A percentile compares a stretch with the other conserved stretches of the same genome.
phyloP scores from a whole-genome alignment of 1,140 invertebrate genomes.

The Drosophila insularis region DNA sequence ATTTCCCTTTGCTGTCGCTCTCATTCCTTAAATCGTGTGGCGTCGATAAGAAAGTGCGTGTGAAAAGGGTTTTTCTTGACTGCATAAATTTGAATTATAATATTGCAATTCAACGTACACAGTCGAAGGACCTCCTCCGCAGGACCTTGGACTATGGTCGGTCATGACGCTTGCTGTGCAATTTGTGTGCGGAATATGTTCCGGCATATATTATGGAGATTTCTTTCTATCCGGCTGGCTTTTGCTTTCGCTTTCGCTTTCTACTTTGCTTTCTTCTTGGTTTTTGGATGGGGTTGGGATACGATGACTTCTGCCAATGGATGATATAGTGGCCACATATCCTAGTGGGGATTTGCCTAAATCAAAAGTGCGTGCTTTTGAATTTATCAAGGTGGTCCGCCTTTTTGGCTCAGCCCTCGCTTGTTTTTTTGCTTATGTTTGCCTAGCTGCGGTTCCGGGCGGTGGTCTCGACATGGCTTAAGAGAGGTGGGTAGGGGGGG shows the following conservation, averaged over 20 bases:
- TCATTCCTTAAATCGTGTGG: slow-evolving; percentile 34
- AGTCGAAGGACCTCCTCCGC: slow-evolving; percentile 10
- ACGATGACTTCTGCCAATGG: slow-evolving; percentile 55
- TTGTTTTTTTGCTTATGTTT: slow-evolving; percentile 61
- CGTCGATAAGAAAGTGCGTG: slow-evolving; percentile 80
- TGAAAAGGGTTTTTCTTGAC: slow-evolving; percentile 71
- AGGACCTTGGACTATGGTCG: slow-evolving; percentile 29
- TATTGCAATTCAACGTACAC: slow-evolving; percentile 44
- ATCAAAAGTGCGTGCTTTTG: slow-evolving; percentile 81
- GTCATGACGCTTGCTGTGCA: slow-evolving; percentile 62
- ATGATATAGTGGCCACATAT: slow-evolving; percentile 65
- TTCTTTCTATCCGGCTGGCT: slow-evolving; percentile 45
- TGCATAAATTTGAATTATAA: slow-evolving; percentile 82
- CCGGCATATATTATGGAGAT: slow-evolving; percentile 82
- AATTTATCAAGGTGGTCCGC: slow-evolving; percentile 74
- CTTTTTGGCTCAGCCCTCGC: background rate
- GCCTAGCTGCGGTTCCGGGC: slow-evolving; percentile 60
- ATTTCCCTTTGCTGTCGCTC: slow-evolving; percentile 32
- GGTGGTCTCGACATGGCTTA: background rate
- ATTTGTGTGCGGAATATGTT: slow-evolving; percentile 82
- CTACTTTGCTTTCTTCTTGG: no score
- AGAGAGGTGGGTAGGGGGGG: background rate
- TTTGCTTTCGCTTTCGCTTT: background rate
- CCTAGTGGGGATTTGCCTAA: slow-evolving; percentile 76
- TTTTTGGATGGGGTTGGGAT: background rate